phyloP scores from a whole-genome alignment of 2,113 vertebrate species.

The Struthio camelus region DNA sequence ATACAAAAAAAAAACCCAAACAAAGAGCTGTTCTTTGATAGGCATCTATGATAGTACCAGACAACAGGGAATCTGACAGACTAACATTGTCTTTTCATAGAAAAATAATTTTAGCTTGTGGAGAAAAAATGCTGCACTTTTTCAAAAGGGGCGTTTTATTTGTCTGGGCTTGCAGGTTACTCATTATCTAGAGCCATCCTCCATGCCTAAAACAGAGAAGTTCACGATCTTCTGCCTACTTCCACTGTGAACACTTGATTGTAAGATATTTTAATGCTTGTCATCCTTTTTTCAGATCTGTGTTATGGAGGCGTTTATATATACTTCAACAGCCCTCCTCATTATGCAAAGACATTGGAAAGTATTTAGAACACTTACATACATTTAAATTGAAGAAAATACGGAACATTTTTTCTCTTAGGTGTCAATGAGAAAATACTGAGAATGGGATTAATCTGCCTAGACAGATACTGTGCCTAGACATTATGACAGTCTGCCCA shows the following conservation, averaged over 20 bases:
- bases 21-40: neutral
- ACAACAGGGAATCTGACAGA: conserved; percentile 39
- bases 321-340: neutral
- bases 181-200: neutral
- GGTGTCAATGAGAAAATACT: conserved; percentile 24
- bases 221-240: neutral
- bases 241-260: neutral
- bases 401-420: neutral
- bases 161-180: neutral
- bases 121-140: neutral
- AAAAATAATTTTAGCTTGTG: conserved; percentile 10
- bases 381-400: neutral
- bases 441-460: neutral
- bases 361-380: neutral
- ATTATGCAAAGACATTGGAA: neutral
- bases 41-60: neutral
- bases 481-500: neutral
- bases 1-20: neutral
- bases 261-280: neutral
- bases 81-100: neutral
- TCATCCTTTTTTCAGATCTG: neutral
- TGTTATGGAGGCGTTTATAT: neutral
- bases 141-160: neutral
- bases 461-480: neutral
- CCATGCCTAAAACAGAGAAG: neutral